These are phyloP conservation scores for Asteroscopus sphinx DNA, from an alignment of 2,888 invertebrate genomes.

Conservation along the genomic window DNA sequence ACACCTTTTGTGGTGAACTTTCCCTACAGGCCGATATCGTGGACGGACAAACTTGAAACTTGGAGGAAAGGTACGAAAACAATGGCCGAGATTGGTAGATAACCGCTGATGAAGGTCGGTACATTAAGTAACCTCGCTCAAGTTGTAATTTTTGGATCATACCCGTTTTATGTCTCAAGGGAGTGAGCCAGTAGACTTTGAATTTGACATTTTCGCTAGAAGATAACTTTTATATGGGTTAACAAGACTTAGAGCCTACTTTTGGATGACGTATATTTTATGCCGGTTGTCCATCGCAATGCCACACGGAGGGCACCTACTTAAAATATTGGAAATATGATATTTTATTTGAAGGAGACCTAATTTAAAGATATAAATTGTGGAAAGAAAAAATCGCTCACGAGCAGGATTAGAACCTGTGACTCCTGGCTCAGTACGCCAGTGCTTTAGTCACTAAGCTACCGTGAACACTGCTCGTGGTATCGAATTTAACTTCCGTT, in stretches of 20 bases:
- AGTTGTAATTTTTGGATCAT: conserved; percentile 46
- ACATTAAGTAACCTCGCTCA: conserved; percentile 28
- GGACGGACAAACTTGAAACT: conserved; percentile 27
- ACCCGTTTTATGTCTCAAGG: conserved; percentile 20
- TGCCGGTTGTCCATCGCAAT: too few species aligned
- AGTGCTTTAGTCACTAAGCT: too few species aligned
- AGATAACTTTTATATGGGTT: conserved; percentile 14
- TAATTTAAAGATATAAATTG: too few species aligned
- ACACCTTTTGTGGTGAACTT: conserved; percentile 56
- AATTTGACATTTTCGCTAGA: conserved; percentile 9
- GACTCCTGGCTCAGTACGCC: too few species aligned
- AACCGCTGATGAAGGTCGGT: conserved; percentile 35
- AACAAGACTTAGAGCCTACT: conserved; percentile 24
- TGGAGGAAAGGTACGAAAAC: conserved; percentile 35
- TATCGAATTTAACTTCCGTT: too few species aligned
- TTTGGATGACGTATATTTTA: neutral
- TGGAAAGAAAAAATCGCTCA: too few species aligned
- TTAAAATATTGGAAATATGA: too few species aligned
- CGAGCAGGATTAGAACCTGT: too few species aligned
- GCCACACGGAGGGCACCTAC: too few species aligned
- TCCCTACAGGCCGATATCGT: conserved; percentile 27
- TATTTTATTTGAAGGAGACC: too few species aligned
- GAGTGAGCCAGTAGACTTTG: neutral
- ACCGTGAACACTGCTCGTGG: too few species aligned
- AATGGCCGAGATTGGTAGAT: conserved; percentile 52